Conservation (phyloP, 2,888 invertebrate genomes). For the Cancer borealis region DNA sequence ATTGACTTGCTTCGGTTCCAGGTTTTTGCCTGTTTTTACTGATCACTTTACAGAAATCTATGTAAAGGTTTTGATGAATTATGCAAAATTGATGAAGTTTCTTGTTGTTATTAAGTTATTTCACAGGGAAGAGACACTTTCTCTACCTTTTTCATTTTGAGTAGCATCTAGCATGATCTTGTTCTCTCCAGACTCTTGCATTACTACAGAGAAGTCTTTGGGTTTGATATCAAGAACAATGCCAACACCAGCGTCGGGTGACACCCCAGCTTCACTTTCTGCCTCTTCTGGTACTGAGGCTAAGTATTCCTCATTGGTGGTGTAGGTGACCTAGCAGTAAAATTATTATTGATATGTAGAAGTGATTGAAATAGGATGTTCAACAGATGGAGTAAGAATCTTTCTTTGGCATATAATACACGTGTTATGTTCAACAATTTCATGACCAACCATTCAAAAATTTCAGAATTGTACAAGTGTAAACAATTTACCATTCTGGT, state of each 20-base stretch:
- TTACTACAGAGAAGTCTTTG: constrained; percentile 59
- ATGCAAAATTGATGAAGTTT: background rate
- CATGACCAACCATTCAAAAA: background rate
- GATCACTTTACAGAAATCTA: background rate
- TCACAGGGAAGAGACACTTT: constrained; percentile 58
- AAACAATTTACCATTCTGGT: constrained; percentile 66
- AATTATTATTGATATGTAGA: background rate
- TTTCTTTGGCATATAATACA: background rate
- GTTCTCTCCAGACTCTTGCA: constrained; percentile 67
- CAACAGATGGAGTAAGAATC: background rate
- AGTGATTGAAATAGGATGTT: background rate
- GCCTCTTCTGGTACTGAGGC: constrained; percentile 73
- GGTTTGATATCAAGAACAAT: constrained; percentile 76
- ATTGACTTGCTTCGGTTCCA: background rate
- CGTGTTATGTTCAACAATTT: background rate
- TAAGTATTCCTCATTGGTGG: constrained; percentile 75
- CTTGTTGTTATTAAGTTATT: background rate
- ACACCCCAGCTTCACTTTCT: constrained; percentile 64
- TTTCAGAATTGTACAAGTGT: background rate
- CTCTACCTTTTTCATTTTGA: constrained; percentile 69
- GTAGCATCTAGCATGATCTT: constrained; percentile 66
- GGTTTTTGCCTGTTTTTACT: background rate
- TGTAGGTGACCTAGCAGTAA: constrained; percentile 66
- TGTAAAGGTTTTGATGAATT: background rate
- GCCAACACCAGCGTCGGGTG: constrained; percentile 72